Base-by-base conservation (phyloP, 2,797 vertebrate genomes). In the Percopsis omiscomaycus region DNA sequence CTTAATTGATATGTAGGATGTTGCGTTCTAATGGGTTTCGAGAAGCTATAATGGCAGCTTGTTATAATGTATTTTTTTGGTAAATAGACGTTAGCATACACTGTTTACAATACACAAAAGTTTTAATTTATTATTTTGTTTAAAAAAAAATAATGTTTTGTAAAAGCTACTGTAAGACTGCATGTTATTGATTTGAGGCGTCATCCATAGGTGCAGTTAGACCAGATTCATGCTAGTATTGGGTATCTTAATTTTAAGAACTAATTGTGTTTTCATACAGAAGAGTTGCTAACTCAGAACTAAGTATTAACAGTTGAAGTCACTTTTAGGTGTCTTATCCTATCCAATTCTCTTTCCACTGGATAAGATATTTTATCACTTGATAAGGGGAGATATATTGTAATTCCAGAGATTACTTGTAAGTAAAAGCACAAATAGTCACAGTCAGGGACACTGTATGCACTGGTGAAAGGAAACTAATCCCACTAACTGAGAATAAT, bases 71-170 rank as follows among this genome's bases (percentile, higher is more conserved):
- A 89, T 80, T 88, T 90, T 59, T 78, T 87, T 89, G 80, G 80
- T 93, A 93, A 89, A 93, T 93, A 93, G 80, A 79, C 75, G 75
- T 89, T 90, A 88, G 86, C 84, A 81, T 86, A 87, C 5, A 37
- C 5, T 22, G 22, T 90, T 93, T 89, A 90, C 68, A 50, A 80
- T 73, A 77, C 80, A 82, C 77, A 85, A 85, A 86, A 73, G 22
- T 84, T 91, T 91, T 92, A 90, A 91, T 89, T 92, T 93, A 93
- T 93, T 91, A 70, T 88, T 85, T 83, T 73, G 84, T 78, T 88
- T 90, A 8, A 77, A 84, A 83, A 75, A 76, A 77, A 84, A 83
- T 75, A 76, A 69, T 59, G 79, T 84, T 86, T 88, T 88, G 82
- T 88, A 89, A 66, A 65, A 86, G 85, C 85, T 87, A 87, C 83